Conservation (phyloP, 2,113 vertebrate species). For the Salvelinus sp. region DNA sequence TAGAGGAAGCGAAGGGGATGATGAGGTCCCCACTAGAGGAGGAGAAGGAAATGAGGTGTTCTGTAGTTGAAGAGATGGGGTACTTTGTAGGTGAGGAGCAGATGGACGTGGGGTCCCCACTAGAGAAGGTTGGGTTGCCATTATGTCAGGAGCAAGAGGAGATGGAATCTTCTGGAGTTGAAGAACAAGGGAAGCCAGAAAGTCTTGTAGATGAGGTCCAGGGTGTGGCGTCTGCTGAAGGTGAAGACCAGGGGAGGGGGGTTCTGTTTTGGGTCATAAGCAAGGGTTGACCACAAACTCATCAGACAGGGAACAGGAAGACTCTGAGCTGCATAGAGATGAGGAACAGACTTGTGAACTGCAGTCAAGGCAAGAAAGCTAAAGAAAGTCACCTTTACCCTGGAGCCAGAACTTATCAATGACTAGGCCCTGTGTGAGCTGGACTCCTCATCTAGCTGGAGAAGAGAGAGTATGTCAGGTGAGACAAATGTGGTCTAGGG, state of each 20-base stretch:
- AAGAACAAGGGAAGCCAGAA: not conserved
- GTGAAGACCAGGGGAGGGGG: not conserved
- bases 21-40: not conserved
- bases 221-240: not conserved
- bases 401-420: slow-evolving; percentile 57
- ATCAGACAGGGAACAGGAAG: not conserved
- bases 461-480: slow-evolving; percentile 51
- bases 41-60: not conserved
- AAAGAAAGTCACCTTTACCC: slow-evolving; percentile 61
- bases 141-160: not conserved
- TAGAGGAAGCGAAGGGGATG: not conserved
- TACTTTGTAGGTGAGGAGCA: slow-evolving; percentile 1
- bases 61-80: not conserved
- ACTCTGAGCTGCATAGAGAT: too few relatives aligned
- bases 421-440: slow-evolving; percentile 28
- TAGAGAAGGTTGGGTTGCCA: not conserved
- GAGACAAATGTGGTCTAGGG: slow-evolving; percentile 23
- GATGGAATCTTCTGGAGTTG: not conserved
- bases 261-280: not conserved
- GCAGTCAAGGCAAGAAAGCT: slow-evolving; percentile 8
- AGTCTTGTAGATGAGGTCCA: not conserved
- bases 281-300: not conserved
- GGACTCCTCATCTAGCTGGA: slow-evolving; percentile 25
- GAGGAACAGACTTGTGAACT: not conserved
- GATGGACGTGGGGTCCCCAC: not conserved